Evolutionary conservation across 2,797 vertebrate genomes (phyloP).

Genomic region (Hyperoplus immaculatus): DNA sequence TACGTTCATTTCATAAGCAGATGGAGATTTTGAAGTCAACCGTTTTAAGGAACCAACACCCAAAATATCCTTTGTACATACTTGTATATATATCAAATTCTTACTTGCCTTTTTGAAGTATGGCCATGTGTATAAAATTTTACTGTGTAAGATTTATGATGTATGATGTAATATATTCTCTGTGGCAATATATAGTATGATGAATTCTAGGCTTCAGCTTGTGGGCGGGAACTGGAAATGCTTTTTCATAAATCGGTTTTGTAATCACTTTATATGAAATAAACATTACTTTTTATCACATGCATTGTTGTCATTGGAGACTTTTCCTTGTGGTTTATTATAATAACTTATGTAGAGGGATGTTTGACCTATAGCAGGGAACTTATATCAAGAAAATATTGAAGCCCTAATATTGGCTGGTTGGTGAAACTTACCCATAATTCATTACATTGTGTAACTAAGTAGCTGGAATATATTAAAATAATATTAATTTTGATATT

Average conservation of each 20-base stretch:
- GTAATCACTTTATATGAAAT: conserved; percentile 74
- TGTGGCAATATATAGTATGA: conserved; percentile 70
- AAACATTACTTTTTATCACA: conserved; percentile 68
- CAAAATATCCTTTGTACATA: conserved; percentile 70
- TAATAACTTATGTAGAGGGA: background rate
- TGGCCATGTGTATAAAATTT: conserved; percentile 71
- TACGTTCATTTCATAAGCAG: conserved; percentile 34
- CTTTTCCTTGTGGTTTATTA: background rate
- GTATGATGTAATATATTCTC: conserved; percentile 93
- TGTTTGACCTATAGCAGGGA: background rate
- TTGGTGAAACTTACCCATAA: too few species aligned
- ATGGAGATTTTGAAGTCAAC: conserved; percentile 31
- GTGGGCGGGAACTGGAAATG: conserved; percentile 41
- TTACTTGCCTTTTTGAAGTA: conserved; percentile 63
- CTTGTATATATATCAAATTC: conserved; percentile 77
- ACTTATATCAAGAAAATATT: background rate
- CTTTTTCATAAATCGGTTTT: conserved; percentile 44
- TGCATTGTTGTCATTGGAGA: conserved; percentile 34
- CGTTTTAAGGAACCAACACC: conserved; percentile 37
- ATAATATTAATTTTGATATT: too few species aligned
- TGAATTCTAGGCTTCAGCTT: conserved; percentile 35
- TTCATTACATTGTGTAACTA: too few species aligned
- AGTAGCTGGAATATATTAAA: too few species aligned
- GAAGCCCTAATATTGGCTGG: too few species aligned
- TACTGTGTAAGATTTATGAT: conserved; percentile 89